These are phyloP conservation scores for Poecilus cupreus DNA, from an alignment of 2,888 invertebrate species.

Conservation along the genomic window DNA sequence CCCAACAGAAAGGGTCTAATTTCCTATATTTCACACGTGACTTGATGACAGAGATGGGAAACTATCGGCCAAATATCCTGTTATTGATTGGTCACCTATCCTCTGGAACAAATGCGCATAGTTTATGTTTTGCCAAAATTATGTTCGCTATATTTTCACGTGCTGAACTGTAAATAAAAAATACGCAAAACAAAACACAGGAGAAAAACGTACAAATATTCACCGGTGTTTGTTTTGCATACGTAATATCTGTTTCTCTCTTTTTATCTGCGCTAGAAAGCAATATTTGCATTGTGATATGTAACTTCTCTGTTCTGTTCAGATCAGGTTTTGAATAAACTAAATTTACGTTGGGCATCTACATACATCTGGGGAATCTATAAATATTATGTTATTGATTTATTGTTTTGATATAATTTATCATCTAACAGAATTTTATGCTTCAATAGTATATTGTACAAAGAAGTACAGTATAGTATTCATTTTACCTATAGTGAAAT, in stretches of 20 bases:
- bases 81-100: constrained; percentile 31
- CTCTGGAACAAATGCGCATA: neutral
- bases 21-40: constrained; percentile 20
- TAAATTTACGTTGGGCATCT: neutral
- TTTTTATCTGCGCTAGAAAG: constrained; percentile 31
- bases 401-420: neutral
- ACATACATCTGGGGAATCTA: constrained; percentile 2
- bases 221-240: constrained; percentile 2
- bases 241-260: constrained; percentile 3
- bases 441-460: too few relatives aligned
- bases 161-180: neutral
- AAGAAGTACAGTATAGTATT: too few relatives aligned
- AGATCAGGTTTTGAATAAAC: neutral
- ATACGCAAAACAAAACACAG: neutral
- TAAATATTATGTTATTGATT: constrained; percentile 24
- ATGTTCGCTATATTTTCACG: neutral
- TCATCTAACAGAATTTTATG: neutral
- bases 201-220: neutral
- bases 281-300: constrained; percentile 43
- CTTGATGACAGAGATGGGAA: neutral
- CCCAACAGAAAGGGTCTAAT: neutral
- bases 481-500: too few relatives aligned
- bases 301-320: constrained; percentile 4
- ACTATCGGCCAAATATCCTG: constrained; percentile 29
- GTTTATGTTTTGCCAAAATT: neutral